phyloP scores from a whole-genome alignment of 1,140 invertebrate species.

The Aricia agestis region DNA sequence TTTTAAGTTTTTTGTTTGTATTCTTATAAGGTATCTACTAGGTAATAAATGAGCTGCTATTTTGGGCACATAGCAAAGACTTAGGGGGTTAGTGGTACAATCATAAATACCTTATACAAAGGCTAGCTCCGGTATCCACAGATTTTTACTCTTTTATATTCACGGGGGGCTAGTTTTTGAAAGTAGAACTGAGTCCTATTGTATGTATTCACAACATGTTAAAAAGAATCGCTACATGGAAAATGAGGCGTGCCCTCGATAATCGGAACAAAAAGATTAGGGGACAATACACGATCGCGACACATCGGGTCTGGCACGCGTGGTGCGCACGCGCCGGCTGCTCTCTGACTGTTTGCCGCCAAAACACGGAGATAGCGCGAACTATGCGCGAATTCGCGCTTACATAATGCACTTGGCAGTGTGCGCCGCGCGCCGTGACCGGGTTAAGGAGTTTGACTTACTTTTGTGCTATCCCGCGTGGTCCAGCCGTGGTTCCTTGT shows the following conservation, averaged over 20 bases:
- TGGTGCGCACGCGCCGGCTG: conserved; percentile 64
- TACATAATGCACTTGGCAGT: conserved; percentile 31
- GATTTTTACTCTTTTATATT: conserved; percentile 38
- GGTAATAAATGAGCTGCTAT: no score
- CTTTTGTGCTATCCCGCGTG: not conserved
- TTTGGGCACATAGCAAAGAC: not conserved
- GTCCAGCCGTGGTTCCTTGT: not conserved
- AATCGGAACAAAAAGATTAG: conserved; percentile 61
- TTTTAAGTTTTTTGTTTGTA: not conserved
- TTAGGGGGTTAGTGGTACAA: not conserved
- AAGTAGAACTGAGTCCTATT: conserved; percentile 73
- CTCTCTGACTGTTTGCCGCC: conserved; percentile 65
- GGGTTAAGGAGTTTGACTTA: conserved; percentile 28
- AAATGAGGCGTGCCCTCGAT: conserved; percentile 69
- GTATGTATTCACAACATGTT: conserved; percentile 65
- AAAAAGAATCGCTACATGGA: conserved; percentile 59
- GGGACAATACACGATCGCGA: conserved; percentile 64
- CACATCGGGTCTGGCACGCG: conserved; percentile 58
- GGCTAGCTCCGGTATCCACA: conserved; percentile 9
- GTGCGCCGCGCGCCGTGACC: conserved; percentile 37
- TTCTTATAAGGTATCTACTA: no score
- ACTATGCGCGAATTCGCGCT: conserved; percentile 50
- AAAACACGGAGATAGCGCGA: conserved; percentile 56
- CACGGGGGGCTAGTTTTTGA: conserved; percentile 51
- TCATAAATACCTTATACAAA: conserved; percentile 10